Evolutionary conservation across 2,888 invertebrate species (phyloP).

Genomic region (Chrysopilus asiliformis): DNA sequence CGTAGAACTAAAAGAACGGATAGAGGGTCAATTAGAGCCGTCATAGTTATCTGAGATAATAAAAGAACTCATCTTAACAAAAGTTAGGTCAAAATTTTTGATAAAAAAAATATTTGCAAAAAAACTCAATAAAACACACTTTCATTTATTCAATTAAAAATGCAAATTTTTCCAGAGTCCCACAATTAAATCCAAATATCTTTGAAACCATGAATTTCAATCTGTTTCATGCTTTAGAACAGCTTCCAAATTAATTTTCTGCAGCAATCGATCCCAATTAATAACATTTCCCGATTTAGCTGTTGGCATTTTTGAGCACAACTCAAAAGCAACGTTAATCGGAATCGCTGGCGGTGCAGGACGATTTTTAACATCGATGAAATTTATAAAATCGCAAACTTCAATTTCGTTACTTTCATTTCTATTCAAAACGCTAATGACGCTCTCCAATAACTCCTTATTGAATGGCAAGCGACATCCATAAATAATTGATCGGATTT

Average conservation of each 20-base stretch:
- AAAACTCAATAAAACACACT: too few species aligned
- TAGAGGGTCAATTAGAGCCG: too few species aligned
- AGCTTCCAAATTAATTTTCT: constrained; percentile 28
- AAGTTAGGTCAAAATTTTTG: too few species aligned
- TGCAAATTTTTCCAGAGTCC: too few species aligned
- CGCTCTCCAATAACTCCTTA: constrained; percentile 50
- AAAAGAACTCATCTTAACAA: too few species aligned
- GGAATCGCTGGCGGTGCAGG: constrained; percentile 29
- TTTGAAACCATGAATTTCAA: too few species aligned
- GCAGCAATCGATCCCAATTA: constrained; percentile 30
- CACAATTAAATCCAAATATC: too few species aligned
- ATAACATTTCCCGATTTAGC: constrained; percentile 29
- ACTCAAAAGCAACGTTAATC: constrained; percentile 31
- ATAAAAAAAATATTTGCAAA: too few species aligned
- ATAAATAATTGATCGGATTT: constrained; percentile 50
- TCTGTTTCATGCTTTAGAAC: constrained; percentile 19
- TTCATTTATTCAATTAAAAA: too few species aligned
- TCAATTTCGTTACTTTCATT: constrained; percentile 51
- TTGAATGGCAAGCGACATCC: constrained; percentile 58
- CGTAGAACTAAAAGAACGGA: too few species aligned
- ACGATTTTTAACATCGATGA: constrained; percentile 49
- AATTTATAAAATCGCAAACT: constrained; percentile 54
- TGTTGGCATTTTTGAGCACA: constrained; percentile 32
- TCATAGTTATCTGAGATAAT: too few species aligned
- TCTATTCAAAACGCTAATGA: constrained; percentile 45